Evolutionary conservation across 2,113 vertebrate genomes (phyloP).

Genomic region (Perccottus glenii): DNA sequence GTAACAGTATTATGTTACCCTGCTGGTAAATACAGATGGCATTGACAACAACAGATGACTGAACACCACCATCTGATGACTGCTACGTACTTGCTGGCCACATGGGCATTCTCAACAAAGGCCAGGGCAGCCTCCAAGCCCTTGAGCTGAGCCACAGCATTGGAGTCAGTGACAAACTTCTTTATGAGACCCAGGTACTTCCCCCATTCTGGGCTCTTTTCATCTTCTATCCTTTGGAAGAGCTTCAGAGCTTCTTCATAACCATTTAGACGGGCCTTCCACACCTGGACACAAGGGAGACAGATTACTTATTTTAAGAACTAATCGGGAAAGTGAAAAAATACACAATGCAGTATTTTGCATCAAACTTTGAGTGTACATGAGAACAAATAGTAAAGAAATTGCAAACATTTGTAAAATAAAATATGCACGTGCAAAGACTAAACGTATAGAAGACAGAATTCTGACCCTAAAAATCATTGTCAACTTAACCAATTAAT

Average conservation of each 20-base stretch:
- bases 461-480: too few species aligned
- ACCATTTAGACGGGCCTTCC: conserved; percentile 96
- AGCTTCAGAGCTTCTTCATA: conserved; percentile 96
- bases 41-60: background rate
- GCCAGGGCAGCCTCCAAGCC: conserved; percentile 92
- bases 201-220: conserved; percentile 97
- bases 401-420: too few species aligned
- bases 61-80: background rate
- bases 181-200: conserved; percentile 95
- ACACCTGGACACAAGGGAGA: conserved; percentile 80
- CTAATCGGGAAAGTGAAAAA: too few species aligned
- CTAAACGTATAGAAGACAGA: too few species aligned
- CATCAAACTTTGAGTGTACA: too few species aligned
- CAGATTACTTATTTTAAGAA: background rate
- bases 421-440: too few species aligned
- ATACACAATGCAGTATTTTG: too few species aligned
- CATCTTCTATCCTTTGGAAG: conserved; percentile 93
- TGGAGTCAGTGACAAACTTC: conserved; percentile 97
- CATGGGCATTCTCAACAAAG: conserved; percentile 91
- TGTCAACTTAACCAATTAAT: too few species aligned
- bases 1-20: conserved; percentile 25
- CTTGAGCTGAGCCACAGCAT: conserved; percentile 96
- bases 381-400: too few species aligned
- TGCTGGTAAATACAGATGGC: background rate
- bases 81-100: conserved; percentile 91